Conservation (phyloP, 2,888 invertebrate species). For the Stomorhina lunata region DNA sequence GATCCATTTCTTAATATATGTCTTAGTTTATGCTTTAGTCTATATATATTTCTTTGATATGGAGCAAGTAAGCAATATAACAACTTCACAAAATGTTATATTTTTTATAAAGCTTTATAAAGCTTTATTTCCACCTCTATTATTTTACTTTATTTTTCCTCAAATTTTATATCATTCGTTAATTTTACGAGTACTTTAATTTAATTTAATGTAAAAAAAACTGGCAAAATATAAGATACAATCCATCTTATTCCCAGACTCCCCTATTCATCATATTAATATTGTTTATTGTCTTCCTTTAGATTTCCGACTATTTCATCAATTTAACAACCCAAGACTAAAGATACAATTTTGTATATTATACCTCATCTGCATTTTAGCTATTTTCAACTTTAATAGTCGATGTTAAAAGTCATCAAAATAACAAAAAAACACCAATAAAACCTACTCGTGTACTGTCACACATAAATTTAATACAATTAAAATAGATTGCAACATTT, state of each 20-base stretch:
- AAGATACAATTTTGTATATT: background rate
- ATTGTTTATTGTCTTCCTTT: background rate
- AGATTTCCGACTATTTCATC: background rate
- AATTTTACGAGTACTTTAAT: background rate
- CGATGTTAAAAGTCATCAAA: conserved; percentile 19
- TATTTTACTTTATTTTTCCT: background rate
- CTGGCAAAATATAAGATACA: background rate
- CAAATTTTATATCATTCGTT: background rate
- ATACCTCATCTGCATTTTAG: background rate
- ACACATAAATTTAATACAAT: background rate
- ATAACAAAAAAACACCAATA: background rate
- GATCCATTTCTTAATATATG: too few relatives aligned
- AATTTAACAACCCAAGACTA: background rate
- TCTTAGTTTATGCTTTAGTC: too few relatives aligned
- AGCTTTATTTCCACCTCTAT: too few relatives aligned
- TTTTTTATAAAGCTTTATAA: background rate
- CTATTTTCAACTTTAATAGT: background rate
- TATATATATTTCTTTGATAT: too few relatives aligned
- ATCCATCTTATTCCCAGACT: background rate
- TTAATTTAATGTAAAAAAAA: conserved; percentile 17
- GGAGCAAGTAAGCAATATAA: too few relatives aligned
- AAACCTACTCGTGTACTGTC: background rate
- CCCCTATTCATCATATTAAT: too few relatives aligned
- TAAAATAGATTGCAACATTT: conserved; percentile 23
- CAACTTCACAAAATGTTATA: background rate